phyloP scores from a whole-genome alignment of 2,888 invertebrate species.

The Steinernema carpocapsae region DNA sequence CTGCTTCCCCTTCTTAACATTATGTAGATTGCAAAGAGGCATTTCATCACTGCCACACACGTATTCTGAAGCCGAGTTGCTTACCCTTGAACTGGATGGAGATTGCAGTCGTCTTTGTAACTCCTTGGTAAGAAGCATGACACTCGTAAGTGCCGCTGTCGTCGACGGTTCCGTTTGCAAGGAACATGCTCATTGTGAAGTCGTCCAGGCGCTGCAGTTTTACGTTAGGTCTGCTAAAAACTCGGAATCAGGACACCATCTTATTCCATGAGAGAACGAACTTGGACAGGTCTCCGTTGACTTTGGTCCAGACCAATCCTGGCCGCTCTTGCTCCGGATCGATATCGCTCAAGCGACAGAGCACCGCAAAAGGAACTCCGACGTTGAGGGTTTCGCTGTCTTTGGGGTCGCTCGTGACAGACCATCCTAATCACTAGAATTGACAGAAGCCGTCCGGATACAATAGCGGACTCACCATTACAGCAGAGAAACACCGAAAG shows the following conservation, averaged over 20 bases:
- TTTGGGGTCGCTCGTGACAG: slow-evolving; percentile 2
- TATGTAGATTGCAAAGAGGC: neutral
- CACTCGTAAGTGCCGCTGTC: slow-evolving; percentile 17
- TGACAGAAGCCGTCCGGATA: neutral
- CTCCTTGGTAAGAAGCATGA: slow-evolving; percentile 18
- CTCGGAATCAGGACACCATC: neutral
- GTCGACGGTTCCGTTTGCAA: slow-evolving; percentile 3
- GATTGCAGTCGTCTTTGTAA: neutral
- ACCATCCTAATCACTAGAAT: neutral
- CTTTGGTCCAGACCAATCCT: slow-evolving; percentile 11
- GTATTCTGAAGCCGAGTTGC: neutral
- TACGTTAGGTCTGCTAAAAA: neutral
- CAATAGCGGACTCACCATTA: neutral
- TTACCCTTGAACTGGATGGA: neutral
- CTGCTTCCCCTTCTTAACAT: too few species aligned
- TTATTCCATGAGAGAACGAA: neutral
- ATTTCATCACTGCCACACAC: neutral
- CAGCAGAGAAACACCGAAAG: neutral
- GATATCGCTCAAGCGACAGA: slow-evolving; percentile 7
- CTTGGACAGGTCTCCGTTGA: slow-evolving; percentile 8
- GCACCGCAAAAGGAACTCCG: neutral
- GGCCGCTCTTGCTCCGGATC: slow-evolving; percentile 13
- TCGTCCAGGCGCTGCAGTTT: slow-evolving; percentile 8
- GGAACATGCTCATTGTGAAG: neutral
- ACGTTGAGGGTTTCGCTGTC: neutral